A percentile compares a stretch with the other conserved stretches of the same genome.
Conservation (phyloP, 2,113 vertebrate species). For the Lepisosteus oculatus region DNA sequence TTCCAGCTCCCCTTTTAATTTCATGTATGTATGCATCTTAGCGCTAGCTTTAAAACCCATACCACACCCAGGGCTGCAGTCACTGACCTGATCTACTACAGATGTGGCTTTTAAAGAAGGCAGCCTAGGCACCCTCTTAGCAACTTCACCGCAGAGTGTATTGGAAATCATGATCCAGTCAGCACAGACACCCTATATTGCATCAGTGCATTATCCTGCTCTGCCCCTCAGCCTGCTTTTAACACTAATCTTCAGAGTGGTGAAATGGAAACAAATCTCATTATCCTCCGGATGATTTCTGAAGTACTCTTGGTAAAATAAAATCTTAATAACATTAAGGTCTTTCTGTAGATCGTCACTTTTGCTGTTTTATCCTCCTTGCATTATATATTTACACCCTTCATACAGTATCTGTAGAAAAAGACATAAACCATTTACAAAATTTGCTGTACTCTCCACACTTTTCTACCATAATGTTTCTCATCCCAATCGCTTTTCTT, state of each 20-base stretch:
- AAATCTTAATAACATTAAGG: too few relatives aligned
- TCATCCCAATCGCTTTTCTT: too few relatives aligned
- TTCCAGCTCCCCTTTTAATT: neutral
- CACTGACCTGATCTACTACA: too few relatives aligned
- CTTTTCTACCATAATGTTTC: too few relatives aligned
- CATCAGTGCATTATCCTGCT: neutral
- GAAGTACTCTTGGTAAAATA: too few relatives aligned
- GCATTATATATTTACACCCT: too few relatives aligned
- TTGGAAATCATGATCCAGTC: neutral
- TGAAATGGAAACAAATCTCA: slow-evolving; percentile 1
- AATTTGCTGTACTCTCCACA: too few relatives aligned
- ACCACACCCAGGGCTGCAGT: too few relatives aligned
- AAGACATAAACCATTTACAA: too few relatives aligned
- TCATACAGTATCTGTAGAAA: too few relatives aligned
- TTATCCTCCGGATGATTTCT: neutral
- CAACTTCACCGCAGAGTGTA: neutral
- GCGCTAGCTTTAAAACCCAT: neutral
- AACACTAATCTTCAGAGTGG: neutral
- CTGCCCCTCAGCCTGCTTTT: neutral
- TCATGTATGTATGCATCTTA: neutral
- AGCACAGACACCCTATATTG: neutral
- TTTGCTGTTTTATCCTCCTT: too few relatives aligned
- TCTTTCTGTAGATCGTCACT: too few relatives aligned
- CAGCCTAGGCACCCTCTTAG: neutral
- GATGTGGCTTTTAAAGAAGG: neutral